These are phyloP conservation scores for Drosophila pseudotakahashii DNA, from an alignment of 2,888 invertebrate species.

Conservation along the genomic window DNA sequence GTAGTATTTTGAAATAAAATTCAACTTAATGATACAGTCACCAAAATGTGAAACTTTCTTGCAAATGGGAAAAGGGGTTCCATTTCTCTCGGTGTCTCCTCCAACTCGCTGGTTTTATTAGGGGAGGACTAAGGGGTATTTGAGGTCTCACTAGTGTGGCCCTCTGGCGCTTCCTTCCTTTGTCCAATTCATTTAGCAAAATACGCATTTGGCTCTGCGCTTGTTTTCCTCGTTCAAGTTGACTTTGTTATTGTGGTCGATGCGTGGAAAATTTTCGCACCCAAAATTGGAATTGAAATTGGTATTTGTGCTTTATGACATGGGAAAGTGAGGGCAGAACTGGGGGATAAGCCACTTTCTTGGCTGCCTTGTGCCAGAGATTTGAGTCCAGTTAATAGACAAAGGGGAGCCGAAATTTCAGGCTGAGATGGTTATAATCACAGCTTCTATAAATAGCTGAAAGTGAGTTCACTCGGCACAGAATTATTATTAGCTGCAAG, in stretches of 20 bases:
- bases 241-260: slow-evolving; percentile 29
- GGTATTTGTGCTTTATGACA: slow-evolving; percentile 43
- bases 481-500: slow-evolving; percentile 24
- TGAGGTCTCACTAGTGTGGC: slow-evolving; percentile 44
- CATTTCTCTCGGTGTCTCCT: slow-evolving; percentile 12
- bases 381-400: slow-evolving; percentile 34
- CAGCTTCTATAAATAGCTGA: slow-evolving; percentile 26
- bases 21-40: no score
- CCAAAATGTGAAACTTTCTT: not conserved
- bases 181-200: slow-evolving; percentile 67
- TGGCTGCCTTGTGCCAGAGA: slow-evolving; percentile 25
- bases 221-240: slow-evolving; percentile 25
- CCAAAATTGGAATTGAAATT: slow-evolving; percentile 54
- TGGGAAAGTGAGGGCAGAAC: not conserved
- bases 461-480: slow-evolving; percentile 4
- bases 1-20: no score
- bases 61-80: not conserved
- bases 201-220: slow-evolving; percentile 55
- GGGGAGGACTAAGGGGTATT: slow-evolving; percentile 1
- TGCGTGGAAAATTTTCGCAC: slow-evolving; percentile 60
- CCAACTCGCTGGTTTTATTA: slow-evolving; percentile 2
- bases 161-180: slow-evolving; percentile 33
- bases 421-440: slow-evolving; percentile 5
- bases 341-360: slow-evolving; percentile 11
- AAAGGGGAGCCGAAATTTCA: slow-evolving; percentile 12